These are phyloP conservation scores for Crenichthys baileyi DNA, from an alignment of 2,797 vertebrate species.

Conservation along the genomic window DNA sequence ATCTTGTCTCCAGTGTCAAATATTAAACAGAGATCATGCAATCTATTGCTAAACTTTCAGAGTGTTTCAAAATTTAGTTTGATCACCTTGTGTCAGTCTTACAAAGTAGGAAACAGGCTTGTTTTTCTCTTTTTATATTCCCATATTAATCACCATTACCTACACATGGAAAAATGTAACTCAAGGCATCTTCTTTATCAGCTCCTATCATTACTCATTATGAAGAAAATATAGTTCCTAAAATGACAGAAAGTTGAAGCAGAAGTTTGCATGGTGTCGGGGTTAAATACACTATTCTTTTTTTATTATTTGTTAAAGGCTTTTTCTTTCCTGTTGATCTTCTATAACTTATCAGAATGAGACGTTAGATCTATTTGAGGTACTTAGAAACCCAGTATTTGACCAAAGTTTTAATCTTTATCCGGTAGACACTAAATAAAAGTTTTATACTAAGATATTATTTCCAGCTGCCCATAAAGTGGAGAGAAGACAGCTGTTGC, in stretches of 20 bases:
- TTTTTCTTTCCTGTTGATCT: not conserved
- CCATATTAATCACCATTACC: not conserved
- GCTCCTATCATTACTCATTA: not conserved
- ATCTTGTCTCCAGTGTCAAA: constrained; percentile 11
- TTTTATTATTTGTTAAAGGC: not conserved
- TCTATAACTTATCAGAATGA: not conserved
- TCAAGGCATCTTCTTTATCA: not conserved
- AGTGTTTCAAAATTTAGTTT: no score
- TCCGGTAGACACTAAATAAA: not conserved
- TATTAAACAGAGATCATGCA: not conserved
- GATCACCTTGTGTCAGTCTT: not conserved
- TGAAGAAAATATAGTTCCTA: not conserved
- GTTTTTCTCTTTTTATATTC: not conserved
- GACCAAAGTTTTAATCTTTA: not conserved
- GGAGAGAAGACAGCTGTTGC: constrained; percentile 29
- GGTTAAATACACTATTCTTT: not conserved
- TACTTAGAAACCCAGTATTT: not conserved
- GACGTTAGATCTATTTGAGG: not conserved
- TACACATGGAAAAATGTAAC: not conserved
- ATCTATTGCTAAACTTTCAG: no score
- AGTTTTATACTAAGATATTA: not conserved
- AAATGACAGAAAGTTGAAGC: not conserved
- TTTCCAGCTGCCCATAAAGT: not conserved
- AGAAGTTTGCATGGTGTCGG: not conserved
- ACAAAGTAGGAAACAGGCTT: no score